These are phyloP conservation scores for Mormyrus lacerda DNA, from an alignment of 2,113 vertebrate species.

Conservation along the genomic window DNA sequence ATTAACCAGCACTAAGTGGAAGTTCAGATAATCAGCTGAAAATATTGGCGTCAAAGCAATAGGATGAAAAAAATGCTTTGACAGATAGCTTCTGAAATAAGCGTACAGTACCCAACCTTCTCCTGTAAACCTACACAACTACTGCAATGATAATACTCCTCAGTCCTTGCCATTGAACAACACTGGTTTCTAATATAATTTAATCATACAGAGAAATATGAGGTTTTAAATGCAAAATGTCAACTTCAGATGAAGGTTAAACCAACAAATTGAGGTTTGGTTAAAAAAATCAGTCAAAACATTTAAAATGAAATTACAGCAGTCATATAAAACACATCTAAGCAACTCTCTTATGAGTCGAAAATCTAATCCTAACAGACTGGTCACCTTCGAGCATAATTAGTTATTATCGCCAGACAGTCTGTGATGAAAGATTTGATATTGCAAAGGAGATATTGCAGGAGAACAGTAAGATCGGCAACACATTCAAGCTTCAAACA, in stretches of 20 bases:
- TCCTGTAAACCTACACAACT: background rate
- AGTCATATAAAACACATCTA: slow-evolving; percentile 3
- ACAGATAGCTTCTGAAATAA: slow-evolving; percentile 25
- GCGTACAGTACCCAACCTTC: slow-evolving; percentile 29
- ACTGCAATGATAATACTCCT: background rate
- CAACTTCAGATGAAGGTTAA: background rate
- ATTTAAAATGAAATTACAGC: background rate
- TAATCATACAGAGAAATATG: slow-evolving; percentile 14
- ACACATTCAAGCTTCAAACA: slow-evolving; percentile 12
- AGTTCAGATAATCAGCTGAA: slow-evolving; percentile 25
- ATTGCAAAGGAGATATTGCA: background rate
- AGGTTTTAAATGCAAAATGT: background rate
- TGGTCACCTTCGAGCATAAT: background rate
- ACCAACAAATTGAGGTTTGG: slow-evolving; percentile 26
- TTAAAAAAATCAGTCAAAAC: slow-evolving; percentile 23
- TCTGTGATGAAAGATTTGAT: background rate
- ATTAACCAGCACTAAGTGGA: slow-evolving; percentile 29
- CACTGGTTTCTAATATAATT: background rate
- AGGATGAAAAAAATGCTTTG: slow-evolving; percentile 33
- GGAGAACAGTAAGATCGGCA: slow-evolving; percentile 4
- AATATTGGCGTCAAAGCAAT: slow-evolving; percentile 29
- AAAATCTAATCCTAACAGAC: background rate
- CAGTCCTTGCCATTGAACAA: background rate
- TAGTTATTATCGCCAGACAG: background rate
- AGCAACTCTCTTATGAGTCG: slow-evolving; percentile 8